Evolutionary conservation across 2,797 vertebrate species (phyloP).

Genomic region (Galaxias olidus): DNA sequence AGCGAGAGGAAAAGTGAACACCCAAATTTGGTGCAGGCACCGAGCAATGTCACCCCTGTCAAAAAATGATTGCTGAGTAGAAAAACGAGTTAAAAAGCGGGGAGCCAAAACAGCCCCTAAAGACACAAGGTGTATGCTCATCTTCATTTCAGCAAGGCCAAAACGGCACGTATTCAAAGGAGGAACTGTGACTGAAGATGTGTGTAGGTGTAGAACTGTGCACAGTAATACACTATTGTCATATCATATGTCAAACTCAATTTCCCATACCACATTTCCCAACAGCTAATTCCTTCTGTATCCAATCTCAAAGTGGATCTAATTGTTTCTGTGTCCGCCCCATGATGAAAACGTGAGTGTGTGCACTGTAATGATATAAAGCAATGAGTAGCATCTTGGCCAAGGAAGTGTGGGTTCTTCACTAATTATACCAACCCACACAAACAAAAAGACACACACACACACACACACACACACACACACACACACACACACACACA

Average conservation of each 20-base stretch:
- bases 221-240: not conserved
- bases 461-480: too few species aligned
- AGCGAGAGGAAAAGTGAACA: slow-evolving; percentile 11
- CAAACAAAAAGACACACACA: too few species aligned
- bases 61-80: slow-evolving; percentile 1
- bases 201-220: too few species aligned
- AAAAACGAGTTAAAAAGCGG: slow-evolving; percentile 6
- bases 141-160: not conserved
- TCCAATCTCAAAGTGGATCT: not conserved
- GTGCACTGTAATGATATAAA: not conserved
- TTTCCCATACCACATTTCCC: not conserved
- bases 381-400: not conserved
- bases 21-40: slow-evolving; percentile 18
- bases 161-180: too few species aligned
- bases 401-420: not conserved
- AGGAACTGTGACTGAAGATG: too few species aligned
- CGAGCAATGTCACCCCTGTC: slow-evolving; percentile 11
- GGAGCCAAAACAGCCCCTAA: not conserved
- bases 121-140: not conserved
- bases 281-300: not conserved
- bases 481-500: too few species aligned
- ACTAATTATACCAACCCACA: not conserved
- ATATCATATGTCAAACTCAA: not conserved
- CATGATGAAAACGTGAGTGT: not conserved
- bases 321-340: not conserved